Conservation (phyloP, 2,888 invertebrate genomes). For the Priocnemis perturbator region DNA sequence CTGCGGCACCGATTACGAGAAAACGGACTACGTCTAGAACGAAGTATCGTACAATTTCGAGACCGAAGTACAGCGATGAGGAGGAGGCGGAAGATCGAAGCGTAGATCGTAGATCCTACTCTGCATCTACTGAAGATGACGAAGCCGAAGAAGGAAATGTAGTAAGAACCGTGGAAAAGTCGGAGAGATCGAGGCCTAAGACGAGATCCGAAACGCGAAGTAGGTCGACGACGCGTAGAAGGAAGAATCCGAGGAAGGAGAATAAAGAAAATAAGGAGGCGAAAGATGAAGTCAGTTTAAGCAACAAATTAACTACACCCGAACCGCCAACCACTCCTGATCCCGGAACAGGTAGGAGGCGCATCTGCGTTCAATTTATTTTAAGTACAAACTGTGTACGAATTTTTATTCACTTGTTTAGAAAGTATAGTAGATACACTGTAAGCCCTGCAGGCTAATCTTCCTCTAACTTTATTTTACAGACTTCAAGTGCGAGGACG, state of each 20-base stretch:
- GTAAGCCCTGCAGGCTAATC: not conserved
- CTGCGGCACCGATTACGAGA: slow-evolving; percentile 44
- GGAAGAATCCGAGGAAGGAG: slow-evolving; percentile 50
- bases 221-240: slow-evolving; percentile 56
- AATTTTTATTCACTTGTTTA: too few relatives aligned
- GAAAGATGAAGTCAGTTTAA: slow-evolving; percentile 50
- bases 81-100: slow-evolving; percentile 42
- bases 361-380: too few relatives aligned
- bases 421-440: too few relatives aligned
- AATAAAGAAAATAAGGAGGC: slow-evolving; percentile 19
- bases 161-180: slow-evolving; percentile 50
- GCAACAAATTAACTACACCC: slow-evolving; percentile 80
- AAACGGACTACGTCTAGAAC: slow-evolving; percentile 50
- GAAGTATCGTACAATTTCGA: slow-evolving; percentile 46
- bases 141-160: slow-evolving; percentile 52
- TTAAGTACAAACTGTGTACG: too few relatives aligned
- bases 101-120: slow-evolving; percentile 18
- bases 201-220: slow-evolving; percentile 51
- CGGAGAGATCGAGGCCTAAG: slow-evolving; percentile 47
- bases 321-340: slow-evolving; percentile 94
- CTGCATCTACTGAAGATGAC: slow-evolving; percentile 21
- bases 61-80: slow-evolving; percentile 37
- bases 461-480: not conserved
- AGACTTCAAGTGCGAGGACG: slow-evolving; percentile 95
- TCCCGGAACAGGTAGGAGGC: slow-evolving; percentile 84